These are phyloP conservation scores for Diloba caeruleocephala DNA, from an alignment of 2,888 invertebrate species.

Conservation along the genomic window DNA sequence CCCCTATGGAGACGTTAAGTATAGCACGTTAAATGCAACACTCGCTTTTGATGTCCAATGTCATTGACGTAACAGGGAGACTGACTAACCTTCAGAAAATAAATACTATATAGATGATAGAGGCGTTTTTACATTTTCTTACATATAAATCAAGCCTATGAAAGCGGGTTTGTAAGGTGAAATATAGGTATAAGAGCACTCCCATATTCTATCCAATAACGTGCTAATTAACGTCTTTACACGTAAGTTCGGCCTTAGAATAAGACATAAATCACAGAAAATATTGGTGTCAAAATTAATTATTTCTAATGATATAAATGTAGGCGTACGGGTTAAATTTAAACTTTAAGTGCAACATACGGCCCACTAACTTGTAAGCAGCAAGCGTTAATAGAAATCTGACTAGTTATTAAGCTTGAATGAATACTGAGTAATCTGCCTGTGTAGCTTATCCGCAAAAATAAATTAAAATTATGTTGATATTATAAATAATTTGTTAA, in stretches of 20 bases:
- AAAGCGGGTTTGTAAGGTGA: no score
- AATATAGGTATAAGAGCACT: neutral
- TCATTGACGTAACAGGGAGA: neutral
- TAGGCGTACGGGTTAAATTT: conserved; percentile 4
- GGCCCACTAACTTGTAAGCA: conserved; percentile 38
- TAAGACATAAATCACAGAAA: conserved; percentile 16
- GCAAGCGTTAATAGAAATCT: conserved; percentile 56
- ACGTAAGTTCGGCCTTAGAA: conserved; percentile 1
- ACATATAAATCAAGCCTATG: no score
- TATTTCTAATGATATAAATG: conserved; percentile 1
- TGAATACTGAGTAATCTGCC: conserved; percentile 37
- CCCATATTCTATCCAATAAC: neutral
- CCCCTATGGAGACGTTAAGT: conserved; percentile 9
- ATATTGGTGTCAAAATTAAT: conserved; percentile 7
- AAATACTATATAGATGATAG: no score
- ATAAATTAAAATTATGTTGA: conserved; percentile 69
- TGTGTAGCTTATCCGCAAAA: conserved; percentile 49
- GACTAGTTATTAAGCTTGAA: conserved; percentile 65
- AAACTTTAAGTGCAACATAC: conserved; percentile 28
- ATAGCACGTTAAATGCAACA: conserved; percentile 14
- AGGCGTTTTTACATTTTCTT: no score
- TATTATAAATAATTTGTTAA: conserved; percentile 76
- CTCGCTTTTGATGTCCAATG: conserved; percentile 12
- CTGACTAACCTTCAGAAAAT: neutral
- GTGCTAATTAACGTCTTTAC: conserved; percentile 1